phyloP scores from a whole-genome alignment of 1,140 invertebrate genomes.

The Platyura marginata region DNA sequence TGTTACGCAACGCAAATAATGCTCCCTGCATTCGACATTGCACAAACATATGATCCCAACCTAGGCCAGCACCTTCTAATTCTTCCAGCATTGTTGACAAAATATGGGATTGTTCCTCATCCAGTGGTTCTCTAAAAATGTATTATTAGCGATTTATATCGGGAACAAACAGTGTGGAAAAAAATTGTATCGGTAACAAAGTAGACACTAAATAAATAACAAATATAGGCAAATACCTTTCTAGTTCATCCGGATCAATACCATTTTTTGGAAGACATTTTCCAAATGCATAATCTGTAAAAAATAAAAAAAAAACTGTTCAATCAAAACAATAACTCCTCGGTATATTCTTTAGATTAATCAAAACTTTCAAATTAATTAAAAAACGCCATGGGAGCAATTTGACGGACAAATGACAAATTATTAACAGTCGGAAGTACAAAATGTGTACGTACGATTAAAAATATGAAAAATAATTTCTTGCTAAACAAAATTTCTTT shows the following conservation, averaged over 20 bases:
- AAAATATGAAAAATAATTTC: too few relatives aligned
- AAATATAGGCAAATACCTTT: constrained; percentile 28
- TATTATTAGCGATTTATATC: not conserved
- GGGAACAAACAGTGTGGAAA: constrained; percentile 8
- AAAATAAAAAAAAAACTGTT: constrained; percentile 8
- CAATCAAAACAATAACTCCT: constrained; percentile 2
- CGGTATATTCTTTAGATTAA: not conserved
- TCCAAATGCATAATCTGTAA: constrained; percentile 67
- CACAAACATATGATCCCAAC: constrained; percentile 24
- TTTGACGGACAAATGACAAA: constrained; percentile 7
- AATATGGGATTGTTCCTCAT: constrained; percentile 20
- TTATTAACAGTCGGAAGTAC: too few relatives aligned
- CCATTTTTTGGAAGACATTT: constrained; percentile 48
- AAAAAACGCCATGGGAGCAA: constrained; percentile 9
- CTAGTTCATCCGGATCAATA: constrained; percentile 34
- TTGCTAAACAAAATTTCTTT: too few relatives aligned
- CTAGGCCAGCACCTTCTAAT: constrained; percentile 22
- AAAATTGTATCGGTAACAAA: too few relatives aligned
- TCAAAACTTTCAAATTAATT: not conserved
- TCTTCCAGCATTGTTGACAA: constrained; percentile 24
- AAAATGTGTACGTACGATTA: too few relatives aligned
- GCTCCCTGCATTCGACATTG: constrained; percentile 23
- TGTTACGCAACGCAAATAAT: constrained; percentile 11
- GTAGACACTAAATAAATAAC: not conserved
- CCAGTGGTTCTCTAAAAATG: constrained; percentile 8